Evolutionary conservation across 2,797 vertebrate genomes (phyloP).

Genomic region (Rhinella marina): DNA sequence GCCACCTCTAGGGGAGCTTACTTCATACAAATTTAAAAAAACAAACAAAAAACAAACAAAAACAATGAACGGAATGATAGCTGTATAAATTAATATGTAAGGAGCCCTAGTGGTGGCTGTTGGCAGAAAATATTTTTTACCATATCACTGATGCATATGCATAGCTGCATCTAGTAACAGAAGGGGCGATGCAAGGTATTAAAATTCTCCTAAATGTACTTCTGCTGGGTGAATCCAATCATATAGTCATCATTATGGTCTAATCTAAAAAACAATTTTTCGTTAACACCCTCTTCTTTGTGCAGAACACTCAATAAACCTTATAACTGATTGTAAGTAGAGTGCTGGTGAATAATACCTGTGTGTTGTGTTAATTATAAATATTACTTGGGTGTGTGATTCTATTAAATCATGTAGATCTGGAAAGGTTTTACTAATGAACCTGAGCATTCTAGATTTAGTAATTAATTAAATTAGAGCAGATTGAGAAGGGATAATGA

Average conservation of each 20-base stretch:
- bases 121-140: not conserved
- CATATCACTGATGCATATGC: not conserved
- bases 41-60: too few species aligned
- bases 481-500: constrained; percentile 26
- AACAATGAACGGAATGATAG: not conserved
- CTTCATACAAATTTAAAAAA: not conserved
- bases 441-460: not conserved
- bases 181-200: not conserved
- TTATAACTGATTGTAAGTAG: not conserved
- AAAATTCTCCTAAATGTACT: not conserved
- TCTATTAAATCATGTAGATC: constrained; percentile 23
- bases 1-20: not conserved
- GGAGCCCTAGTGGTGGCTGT: not conserved
- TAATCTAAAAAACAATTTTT: not conserved
- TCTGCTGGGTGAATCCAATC: not conserved
- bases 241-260: not conserved
- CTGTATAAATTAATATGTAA: not conserved
- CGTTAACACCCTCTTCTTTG: not conserved
- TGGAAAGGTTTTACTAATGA: constrained; percentile 15
- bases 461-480: constrained; percentile 19
- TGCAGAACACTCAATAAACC: not conserved
- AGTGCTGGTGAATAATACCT: not conserved
- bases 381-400: constrained; percentile 8
- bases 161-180: not conserved
- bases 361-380: not conserved